Evolutionary conservation across 2,797 vertebrate genomes (phyloP), one percentile per base, ranked within the genome.

Genomic region (Dermochelys coriacea): DNA sequence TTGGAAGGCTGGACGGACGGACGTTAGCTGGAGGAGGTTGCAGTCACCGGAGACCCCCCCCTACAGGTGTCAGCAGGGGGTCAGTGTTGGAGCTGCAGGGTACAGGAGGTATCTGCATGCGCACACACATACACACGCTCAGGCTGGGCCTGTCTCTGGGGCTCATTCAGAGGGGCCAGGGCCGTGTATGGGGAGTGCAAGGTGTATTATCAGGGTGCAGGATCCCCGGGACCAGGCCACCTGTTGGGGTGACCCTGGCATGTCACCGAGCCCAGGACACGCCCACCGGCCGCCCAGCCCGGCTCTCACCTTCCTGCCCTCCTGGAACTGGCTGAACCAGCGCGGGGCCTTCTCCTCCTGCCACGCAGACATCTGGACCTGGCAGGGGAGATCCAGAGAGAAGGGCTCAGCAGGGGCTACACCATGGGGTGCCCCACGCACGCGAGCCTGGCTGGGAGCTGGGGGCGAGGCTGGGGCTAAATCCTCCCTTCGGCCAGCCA

Each of bases 341-440:
- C 96, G 98, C 9, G 96, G 98, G 16, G 98, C 98, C 64, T 95
- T 98, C 97, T 99, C 98, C 19, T 94, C 91, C 91, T 97, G 87
- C 99, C 99, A 99, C 3, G 98, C 94, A 57, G 97, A 97, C 97
- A 98, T 98, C 95, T 98, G 97, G 80, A 99, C 98, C 99, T 99
- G 82, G 10, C 12, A 19, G 41, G 54, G 54, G 41, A 78, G 2
- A 45, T 1, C 8, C 0, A 12, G 25, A 12, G 0, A 31, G 51
- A 61, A 29, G 51, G 34, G 8, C 31, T 52, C 21, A 29, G 31
- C 47, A 52, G 52, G 49, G 50, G 10, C 21, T 12, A 31, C 18
- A 34, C 21, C 16, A 8, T 16, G 29, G n/a, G 6, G 49, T 50
- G 19, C 50, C 49, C 16, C 29, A 37, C 18, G 5, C 1, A 5